Base-by-base conservation (phyloP, 2,797 vertebrate genomes). In the Rhynchotus rufescens region DNA sequence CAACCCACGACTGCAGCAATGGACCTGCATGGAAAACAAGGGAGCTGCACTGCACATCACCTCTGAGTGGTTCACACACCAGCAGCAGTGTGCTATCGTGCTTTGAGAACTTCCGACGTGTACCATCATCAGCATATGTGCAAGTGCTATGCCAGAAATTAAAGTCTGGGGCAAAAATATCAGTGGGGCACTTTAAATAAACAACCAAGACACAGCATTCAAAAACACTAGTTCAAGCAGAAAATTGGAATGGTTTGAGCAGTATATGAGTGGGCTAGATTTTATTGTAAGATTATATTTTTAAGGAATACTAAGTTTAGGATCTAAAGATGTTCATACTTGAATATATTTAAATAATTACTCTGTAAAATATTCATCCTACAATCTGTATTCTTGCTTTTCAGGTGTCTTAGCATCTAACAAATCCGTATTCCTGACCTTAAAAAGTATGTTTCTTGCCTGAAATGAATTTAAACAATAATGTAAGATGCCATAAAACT, bases 311-410 rank as follows among this genome's bases (percentile, higher is more conserved):
- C 88, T 91, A 96, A 96, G 95, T 96, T 94, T 96, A 94, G 90
- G 93, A 92, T 95, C 91, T 90, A 93, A 94, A 91, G 91, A 91
- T 93, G 91, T 90, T 96, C 88, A 64, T 89, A 85, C 90, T 94
- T 93, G 94, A 96, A 96, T 96, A 95, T 90, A 96, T 96, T 96
- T 96, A 96, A 96, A 96, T 96, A 96, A 96, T 96, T 96, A 96
- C 92, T 85, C 84, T 0, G 84, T 96, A 94, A 96, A 95, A 95
- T 95, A 96, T 96, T 96, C 94, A 96, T 93, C 77, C 91, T 93
- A 92, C 91, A 96, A 95, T 94, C 94, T 96, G 95, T 96, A 93
- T 94, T 90, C 95, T 89, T 93, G 95, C 93, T 90, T 95, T 94
- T 96, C 91, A 95, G 96, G 96, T 96, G 90, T 94, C 95, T 95